phyloP scores from a whole-genome alignment of 2,797 vertebrate species.

The Rhincodon typus region DNA sequence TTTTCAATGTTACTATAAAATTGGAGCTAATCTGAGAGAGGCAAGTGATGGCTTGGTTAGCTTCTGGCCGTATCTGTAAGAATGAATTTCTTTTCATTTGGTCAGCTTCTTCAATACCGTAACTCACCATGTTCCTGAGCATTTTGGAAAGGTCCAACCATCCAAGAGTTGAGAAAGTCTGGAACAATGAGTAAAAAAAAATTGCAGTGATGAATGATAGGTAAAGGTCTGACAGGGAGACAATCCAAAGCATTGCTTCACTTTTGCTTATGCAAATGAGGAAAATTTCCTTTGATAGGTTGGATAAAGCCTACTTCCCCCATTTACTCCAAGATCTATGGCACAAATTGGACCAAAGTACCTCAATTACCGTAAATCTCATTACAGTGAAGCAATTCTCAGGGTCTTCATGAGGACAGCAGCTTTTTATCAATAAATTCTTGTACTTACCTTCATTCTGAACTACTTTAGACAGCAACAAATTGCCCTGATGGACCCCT shows the following conservation, averaged over 20 bases:
- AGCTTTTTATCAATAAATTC: not conserved
- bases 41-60: not conserved
- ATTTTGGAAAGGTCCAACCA: too few relatives aligned
- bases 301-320: not conserved
- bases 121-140: not conserved
- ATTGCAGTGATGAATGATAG: not conserved
- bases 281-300: not conserved
- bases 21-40: not conserved
- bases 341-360: not conserved
- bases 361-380: not conserved
- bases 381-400: not conserved
- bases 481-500: not conserved
- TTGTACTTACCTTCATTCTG: not conserved
- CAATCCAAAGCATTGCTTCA: not conserved
- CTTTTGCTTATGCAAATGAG: not conserved
- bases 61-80: not conserved
- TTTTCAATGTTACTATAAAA: not conserved
- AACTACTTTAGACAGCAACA: not conserved
- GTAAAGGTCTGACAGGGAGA: too few relatives aligned
- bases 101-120: not conserved
- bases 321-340: not conserved
- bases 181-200: not conserved
- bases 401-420: not conserved
- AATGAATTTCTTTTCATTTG: not conserved
- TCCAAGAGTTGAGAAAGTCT: not conserved